Evolutionary conservation across 2,113 vertebrate genomes (phyloP).

Genomic region (Rhea pennata): DNA sequence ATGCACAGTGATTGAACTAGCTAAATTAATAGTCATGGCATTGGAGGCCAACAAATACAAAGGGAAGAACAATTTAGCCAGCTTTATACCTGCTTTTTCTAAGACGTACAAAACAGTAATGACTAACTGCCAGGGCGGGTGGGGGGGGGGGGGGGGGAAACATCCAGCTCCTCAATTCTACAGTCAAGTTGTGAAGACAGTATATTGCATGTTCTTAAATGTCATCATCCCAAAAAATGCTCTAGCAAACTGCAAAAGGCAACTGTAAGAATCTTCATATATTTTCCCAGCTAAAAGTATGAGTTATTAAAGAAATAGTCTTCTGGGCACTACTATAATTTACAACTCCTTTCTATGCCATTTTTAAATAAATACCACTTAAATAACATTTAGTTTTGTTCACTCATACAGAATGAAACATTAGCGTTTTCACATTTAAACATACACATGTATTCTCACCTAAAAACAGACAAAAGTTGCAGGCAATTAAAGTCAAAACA

Average conservation of each 20-base stretch:
- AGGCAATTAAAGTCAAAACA: background rate
- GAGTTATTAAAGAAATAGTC: background rate
- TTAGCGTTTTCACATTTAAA: background rate
- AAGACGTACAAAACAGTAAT: background rate
- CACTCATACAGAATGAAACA: background rate
- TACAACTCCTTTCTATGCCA: background rate
- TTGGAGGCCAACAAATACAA: background rate
- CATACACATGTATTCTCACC: fast-evolving
- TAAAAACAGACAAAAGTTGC: background rate
- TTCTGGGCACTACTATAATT: background rate
- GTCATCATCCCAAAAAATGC: background rate
- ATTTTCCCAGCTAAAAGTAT: background rate
- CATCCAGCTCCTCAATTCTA: background rate
- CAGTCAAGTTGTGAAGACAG: background rate
- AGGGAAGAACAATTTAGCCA: background rate
- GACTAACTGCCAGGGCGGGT: background rate
- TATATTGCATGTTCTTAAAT: background rate
- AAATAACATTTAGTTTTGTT: background rate
- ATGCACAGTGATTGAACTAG: background rate
- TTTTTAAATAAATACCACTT: background rate
- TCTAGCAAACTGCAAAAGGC: background rate
- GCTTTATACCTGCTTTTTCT: background rate
- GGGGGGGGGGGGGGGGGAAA: background rate
- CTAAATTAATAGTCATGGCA: background rate
- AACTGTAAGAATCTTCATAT: background rate